Evolutionary conservation across 1,140 invertebrate species (phyloP).

Genomic region (Anagrus nilaparvatae): DNA sequence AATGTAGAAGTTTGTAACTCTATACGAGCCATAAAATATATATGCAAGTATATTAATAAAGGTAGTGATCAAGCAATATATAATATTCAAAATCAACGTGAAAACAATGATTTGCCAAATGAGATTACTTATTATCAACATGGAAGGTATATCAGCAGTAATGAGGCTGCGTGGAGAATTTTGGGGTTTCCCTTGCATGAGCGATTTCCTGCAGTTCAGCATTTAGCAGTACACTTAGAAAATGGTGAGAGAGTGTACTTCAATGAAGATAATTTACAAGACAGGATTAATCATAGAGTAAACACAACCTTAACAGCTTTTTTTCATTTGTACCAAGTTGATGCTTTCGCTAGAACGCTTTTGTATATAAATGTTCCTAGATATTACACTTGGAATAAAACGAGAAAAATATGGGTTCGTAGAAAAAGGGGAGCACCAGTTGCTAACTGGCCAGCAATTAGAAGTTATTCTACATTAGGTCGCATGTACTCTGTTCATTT

Average conservation of each 20-base stretch:
- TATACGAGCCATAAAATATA: conserved; percentile 26
- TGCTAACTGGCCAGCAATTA: neutral
- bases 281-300: conserved; percentile 8
- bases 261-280: conserved; percentile 17
- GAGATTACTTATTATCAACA: too few relatives aligned
- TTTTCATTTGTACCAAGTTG: conserved; percentile 23
- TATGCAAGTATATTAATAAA: conserved; percentile 25
- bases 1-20: conserved; percentile 28
- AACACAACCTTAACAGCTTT: conserved; percentile 29
- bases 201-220: conserved; percentile 30
- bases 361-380: conserved; percentile 32
- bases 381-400: conserved; percentile 33
- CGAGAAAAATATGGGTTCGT: neutral
- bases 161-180: conserved; percentile 37
- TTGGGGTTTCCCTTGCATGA: conserved; percentile 35
- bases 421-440: neutral
- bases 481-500: conserved; percentile 32
- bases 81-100: too few relatives aligned
- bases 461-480: conserved; percentile 8
- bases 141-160: too few relatives aligned
- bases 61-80: too few relatives aligned
- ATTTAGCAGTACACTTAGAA: conserved; percentile 38
- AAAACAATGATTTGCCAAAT: too few relatives aligned
- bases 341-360: conserved; percentile 32
- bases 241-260: conserved; percentile 33